These are phyloP conservation scores for Caenorhabditis sp. DNA, from an alignment of 2,888 invertebrate species.

Conservation along the genomic window DNA sequence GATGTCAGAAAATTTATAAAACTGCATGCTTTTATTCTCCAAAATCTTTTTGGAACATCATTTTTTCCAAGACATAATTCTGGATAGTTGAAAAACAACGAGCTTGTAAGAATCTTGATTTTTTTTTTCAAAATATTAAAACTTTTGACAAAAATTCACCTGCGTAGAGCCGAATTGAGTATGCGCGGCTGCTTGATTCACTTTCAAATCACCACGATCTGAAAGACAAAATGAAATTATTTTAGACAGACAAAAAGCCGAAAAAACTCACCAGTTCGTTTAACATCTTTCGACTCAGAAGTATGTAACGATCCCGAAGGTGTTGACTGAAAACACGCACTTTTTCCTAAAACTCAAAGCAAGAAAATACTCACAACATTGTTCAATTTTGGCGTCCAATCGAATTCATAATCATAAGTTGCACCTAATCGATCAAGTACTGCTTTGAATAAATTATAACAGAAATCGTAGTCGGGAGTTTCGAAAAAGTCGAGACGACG, in stretches of 20 bases:
- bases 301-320: conserved; percentile 69
- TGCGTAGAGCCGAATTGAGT: conserved; percentile 68
- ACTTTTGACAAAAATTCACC: conserved; percentile 36
- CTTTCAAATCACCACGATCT: conserved; percentile 49
- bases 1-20: too few species aligned
- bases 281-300: conserved; percentile 54
- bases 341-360: background rate
- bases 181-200: conserved; percentile 36
- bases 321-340: conserved; percentile 66
- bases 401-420: conserved; percentile 71
- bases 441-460: conserved; percentile 69
- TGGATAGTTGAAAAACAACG: too few species aligned
- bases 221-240: too few species aligned
- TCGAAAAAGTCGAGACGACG: conserved; percentile 97
- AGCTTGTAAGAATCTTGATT: background rate
- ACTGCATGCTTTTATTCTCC: too few species aligned
- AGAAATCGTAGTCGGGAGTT: conserved; percentile 98
- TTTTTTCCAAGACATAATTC: too few species aligned
- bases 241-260: too few species aligned
- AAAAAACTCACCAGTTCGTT: conserved; percentile 37
- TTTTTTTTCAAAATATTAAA: too few species aligned
- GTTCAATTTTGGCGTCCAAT: conserved; percentile 70
- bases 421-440: conserved; percentile 63
- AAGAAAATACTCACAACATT: conserved; percentile 53
- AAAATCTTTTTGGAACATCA: too few species aligned